Percentiles rank a stretch among this genome's conserved stretches.
Conservation (phyloP, 2,113 vertebrate genomes). For the Xenotilapia longispinis region DNA sequence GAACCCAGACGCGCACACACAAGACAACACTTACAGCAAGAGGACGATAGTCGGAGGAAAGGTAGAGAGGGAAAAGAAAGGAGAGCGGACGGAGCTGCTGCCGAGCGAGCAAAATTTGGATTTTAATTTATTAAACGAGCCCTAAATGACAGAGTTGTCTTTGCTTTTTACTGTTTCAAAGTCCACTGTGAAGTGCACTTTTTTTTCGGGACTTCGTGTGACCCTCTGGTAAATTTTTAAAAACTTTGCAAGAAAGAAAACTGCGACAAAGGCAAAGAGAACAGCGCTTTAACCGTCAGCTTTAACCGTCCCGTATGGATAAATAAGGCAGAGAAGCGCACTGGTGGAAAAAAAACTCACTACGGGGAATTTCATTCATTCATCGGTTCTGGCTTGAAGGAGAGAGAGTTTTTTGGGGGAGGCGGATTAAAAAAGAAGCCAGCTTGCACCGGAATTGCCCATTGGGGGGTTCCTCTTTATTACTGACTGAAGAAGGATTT, state of each 20-base stretch:
- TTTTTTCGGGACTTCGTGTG: not conserved
- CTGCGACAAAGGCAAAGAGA: not conserved
- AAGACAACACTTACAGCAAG: not conserved
- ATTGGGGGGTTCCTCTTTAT: not conserved
- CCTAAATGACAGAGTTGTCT: constrained; percentile 9
- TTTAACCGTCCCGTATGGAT: constrained; percentile 35
- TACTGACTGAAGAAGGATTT: constrained; percentile 35
- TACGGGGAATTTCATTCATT: not conserved
- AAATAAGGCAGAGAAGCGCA: constrained; percentile 14
- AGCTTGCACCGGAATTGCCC: not conserved
- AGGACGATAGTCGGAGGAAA: not conserved
- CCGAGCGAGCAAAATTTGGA: constrained; percentile 15
- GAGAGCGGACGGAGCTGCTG: constrained; percentile 11
- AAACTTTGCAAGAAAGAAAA: constrained; percentile 40
- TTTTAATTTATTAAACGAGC: not conserved
- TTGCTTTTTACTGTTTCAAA: not conserved
- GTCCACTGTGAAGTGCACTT: constrained; percentile 18
- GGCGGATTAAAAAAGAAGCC: constrained; percentile 13
- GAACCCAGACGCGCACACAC: constrained; percentile 21
- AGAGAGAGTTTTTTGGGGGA: constrained; percentile 1
- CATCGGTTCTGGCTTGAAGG: not conserved
- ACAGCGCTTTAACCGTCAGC: not conserved
- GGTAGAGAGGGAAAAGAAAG: not conserved
- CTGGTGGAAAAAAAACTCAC: not conserved
- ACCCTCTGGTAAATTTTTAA: not conserved